These are phyloP conservation scores for Poeciliopsis turrubarensis DNA, from an alignment of 2,113 vertebrate species.

Conservation along the genomic window DNA sequence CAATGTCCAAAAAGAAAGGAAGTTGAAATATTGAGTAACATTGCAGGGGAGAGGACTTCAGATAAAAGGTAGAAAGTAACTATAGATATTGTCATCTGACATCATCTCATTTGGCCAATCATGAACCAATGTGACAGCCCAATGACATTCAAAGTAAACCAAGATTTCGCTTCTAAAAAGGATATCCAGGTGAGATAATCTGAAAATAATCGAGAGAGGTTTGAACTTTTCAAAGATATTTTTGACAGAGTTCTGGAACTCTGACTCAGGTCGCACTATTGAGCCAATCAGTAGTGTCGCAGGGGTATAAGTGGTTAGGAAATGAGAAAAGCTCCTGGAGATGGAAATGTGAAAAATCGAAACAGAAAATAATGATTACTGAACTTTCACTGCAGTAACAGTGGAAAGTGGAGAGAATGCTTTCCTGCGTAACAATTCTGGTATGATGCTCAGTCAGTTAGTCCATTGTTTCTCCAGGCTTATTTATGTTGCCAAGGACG, in stretches of 20 bases:
- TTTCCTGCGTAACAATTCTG: constrained; percentile 64
- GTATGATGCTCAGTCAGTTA: constrained; percentile 57
- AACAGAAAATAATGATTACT: constrained; percentile 43
- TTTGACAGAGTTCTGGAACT: constrained; percentile 12
- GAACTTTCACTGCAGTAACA: constrained; percentile 55
- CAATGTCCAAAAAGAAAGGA: constrained; percentile 14
- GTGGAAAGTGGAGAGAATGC: constrained; percentile 51
- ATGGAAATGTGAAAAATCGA: constrained; percentile 62
- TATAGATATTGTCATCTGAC: too few species aligned
- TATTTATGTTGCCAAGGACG: constrained; percentile 70
- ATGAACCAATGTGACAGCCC: not conserved
- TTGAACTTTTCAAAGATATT: not conserved
- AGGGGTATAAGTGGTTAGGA: constrained; percentile 50
- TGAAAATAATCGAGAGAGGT: not conserved
- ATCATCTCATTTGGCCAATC: too few species aligned
- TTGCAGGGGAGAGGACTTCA: constrained; percentile 10
- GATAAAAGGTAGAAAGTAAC: too few species aligned
- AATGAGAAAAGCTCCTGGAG: constrained; percentile 47
- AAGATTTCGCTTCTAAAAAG: not conserved
- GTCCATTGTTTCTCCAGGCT: constrained; percentile 68
- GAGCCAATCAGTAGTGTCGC: constrained; percentile 37
- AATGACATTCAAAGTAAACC: not conserved
- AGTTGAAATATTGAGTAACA: constrained; percentile 29
- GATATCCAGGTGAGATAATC: not conserved
- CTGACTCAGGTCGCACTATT: constrained; percentile 32